Conservation (phyloP, 53 echinoderm and acorn worm species). For the Echinometra lucunter region DNA sequence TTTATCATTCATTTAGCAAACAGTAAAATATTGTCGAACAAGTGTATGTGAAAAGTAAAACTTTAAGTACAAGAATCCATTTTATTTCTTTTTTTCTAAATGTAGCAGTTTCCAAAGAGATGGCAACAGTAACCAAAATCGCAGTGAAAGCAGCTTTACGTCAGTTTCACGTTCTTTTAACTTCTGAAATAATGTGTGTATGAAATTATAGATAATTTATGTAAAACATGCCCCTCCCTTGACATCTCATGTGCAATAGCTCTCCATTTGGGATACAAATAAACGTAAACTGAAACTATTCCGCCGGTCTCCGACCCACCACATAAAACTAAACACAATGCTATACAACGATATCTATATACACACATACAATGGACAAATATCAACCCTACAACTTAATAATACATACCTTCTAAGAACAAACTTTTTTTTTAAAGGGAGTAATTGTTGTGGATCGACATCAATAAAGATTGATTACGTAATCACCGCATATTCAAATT, state of each 20-base stretch:
- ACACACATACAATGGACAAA: constrained; percentile 44
- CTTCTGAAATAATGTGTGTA: background rate
- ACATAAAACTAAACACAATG: background rate
- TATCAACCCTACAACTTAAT: constrained; percentile 56
- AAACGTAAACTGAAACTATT: background rate
- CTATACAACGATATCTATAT: constrained; percentile 31
- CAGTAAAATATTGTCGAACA: no score
- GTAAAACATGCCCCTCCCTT: background rate
- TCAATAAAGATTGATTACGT: constrained; percentile 67
- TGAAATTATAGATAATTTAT: background rate
- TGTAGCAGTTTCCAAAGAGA: no score
- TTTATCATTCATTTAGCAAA: no score
- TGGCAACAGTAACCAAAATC: no score
- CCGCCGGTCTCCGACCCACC: constrained; percentile 1
- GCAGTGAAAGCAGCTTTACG: no score
- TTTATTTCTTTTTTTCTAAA: no score
- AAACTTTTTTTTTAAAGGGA: constrained; percentile 28
- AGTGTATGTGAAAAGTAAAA: no score
- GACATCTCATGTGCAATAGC: no score
- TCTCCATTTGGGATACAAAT: no score
- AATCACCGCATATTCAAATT: constrained; percentile 62
- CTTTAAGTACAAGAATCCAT: no score
- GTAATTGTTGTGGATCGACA: constrained; percentile 32
- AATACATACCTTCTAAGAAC: constrained; percentile 32
- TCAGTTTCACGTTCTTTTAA: no score